phyloP scores from a whole-genome alignment of 92 coral and sea anemone genomes.

The Meandrina meandrites region DNA sequence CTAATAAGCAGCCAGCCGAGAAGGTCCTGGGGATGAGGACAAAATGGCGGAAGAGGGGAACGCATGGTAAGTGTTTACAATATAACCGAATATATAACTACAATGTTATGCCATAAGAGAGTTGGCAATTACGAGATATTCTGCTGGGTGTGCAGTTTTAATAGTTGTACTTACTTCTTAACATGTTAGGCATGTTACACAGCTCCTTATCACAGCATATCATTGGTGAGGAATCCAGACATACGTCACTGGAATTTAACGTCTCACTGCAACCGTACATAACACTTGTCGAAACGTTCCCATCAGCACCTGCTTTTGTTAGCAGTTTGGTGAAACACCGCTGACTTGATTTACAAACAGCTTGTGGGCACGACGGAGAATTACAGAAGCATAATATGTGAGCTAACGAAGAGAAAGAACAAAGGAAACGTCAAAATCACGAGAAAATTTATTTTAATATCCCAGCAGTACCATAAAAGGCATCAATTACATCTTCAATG shows the following conservation, averaged over 20 bases:
- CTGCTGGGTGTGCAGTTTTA: too few species aligned
- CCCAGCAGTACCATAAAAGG: too few species aligned
- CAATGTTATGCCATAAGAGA: too few species aligned
- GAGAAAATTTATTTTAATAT: neutral
- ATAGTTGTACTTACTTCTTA: conserved; percentile 25
- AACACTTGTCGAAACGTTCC: conserved; percentile 29
- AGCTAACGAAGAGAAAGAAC: conserved; percentile 16
- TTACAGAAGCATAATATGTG: conserved; percentile 63
- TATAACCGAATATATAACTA: too few species aligned
- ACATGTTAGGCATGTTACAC: conserved; percentile 47
- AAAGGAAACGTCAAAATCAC: neutral
- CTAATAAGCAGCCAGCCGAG: too few species aligned
- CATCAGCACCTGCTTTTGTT: conserved; percentile 9
- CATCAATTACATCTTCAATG: too few species aligned
- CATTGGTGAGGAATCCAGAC: conserved; percentile 9
- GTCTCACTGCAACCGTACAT: conserved; percentile 30
- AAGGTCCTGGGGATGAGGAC: too few species aligned
- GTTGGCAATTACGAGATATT: too few species aligned
- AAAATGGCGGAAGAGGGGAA: too few species aligned
- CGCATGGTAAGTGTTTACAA: too few species aligned
- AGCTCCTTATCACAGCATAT: conserved; percentile 31
- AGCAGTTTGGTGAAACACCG: conserved; percentile 56
- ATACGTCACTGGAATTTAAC: conserved; percentile 14
- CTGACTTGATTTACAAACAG: conserved; percentile 56
- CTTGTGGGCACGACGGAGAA: conserved; percentile 49